Conservation (phyloP, 2,888 invertebrate genomes). For the Spodoptera picta region DNA sequence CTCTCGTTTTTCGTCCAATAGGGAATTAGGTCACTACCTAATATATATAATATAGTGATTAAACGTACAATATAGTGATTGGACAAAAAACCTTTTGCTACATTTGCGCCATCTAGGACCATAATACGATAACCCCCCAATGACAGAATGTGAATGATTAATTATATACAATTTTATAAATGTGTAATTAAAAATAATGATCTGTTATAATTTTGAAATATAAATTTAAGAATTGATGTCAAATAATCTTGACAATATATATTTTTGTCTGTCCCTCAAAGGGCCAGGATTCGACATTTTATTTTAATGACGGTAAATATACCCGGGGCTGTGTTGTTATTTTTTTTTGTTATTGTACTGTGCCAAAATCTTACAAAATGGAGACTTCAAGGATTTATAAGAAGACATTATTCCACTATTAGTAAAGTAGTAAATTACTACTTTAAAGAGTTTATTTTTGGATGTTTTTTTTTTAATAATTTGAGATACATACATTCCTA, state of each 20-base stretch:
- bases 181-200: neutral
- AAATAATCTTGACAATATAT: neutral
- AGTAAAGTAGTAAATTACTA: constrained; percentile 27
- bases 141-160: too few species aligned
- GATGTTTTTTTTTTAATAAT: constrained; percentile 45
- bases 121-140: too few species aligned
- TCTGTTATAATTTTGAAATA: constrained; percentile 14
- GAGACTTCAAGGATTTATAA: constrained; percentile 19
- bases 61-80: too few species aligned
- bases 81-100: too few species aligned
- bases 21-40: too few species aligned
- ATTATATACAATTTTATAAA: too few species aligned
- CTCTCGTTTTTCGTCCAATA: too few species aligned
- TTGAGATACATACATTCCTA: constrained; percentile 47
- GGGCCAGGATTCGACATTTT: constrained; percentile 2
- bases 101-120: too few species aligned
- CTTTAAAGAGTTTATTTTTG: constrained; percentile 49
- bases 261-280: neutral
- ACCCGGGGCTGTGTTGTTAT: constrained; percentile 53
- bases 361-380: constrained; percentile 51
- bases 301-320: constrained; percentile 6
- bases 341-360: constrained; percentile 45
- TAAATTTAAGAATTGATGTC: neutral
- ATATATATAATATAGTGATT: too few species aligned
- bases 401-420: constrained; percentile 37